Base-by-base conservation (phyloP, 2,888 invertebrate species). In the Loripinus fragilis region DNA sequence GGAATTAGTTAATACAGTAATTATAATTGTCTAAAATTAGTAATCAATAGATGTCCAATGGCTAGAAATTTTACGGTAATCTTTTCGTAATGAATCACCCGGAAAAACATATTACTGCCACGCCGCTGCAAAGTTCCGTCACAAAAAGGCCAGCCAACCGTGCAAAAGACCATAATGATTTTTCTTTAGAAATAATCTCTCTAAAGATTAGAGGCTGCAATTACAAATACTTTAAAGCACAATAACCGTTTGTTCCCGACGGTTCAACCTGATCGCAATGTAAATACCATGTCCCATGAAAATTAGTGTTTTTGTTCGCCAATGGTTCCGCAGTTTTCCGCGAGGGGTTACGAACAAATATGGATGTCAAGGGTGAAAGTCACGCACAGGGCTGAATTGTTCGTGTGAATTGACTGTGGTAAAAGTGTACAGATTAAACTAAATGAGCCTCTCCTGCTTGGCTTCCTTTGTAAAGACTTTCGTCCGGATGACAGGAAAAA, bases 311-410 rank as follows among this genome's bases (percentile, higher is more conserved):
- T 38, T 71, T 55, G 52, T 52, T 55, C n/a, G 55, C 17, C 55
- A 35, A 71, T 25, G 55, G 52, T 52, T 45, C 52, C 48, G 69
- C 45, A 42, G 68, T 72, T 77, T 77, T 77, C 48, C 35, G 77
- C 69, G 38, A 23, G 8, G 17, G 67, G 48, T 65, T 77, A 48
- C 23, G 72, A 73, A 78, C 81, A 78, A 78, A 73, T 65, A 35
- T 45, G 2, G 25, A 25, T 67, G 76, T 78, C 78, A 81, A 41
- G 74, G 81, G 78, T 70, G 81, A 81, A 81, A 81, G 81, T 81
- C 81, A 65, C 50, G 68, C 77, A 81, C 81, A 81, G 76, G 74
- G 55, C 28, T 15, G 35, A 52, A 65, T 73, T 81, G 81, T 81
- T 60, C 60, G 33, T 72, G 70, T 35, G 65, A 50, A 55, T 65